Evolutionary conservation across 2,113 vertebrate species (phyloP), one percentile per base, ranked within the genome.

Genomic region (Cynoglossus semilaevis): DNA sequence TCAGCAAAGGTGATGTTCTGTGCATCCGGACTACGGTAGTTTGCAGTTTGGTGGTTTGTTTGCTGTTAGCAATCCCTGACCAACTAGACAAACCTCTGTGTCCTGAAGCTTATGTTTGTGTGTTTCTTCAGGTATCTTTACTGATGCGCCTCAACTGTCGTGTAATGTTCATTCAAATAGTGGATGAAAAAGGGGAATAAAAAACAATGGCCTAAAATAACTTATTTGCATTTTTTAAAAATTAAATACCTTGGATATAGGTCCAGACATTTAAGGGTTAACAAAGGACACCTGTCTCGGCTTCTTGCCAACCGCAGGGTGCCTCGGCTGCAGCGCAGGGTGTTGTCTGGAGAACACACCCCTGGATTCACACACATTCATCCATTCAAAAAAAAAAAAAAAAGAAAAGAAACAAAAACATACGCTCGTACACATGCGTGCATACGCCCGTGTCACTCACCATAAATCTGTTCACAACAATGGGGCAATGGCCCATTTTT

Each of bases 261-360:
- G 67, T 64, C 65, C 72, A 64, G 80, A 77, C 78, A 56, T 83
- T 87, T 67, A 68, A 77, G 83, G 82, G 81, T 83, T 85, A 87
- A 87, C 81, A 72, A 67, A 82, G 89, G 22, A 29, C 89, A 90
- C 87, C 87, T 88, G 87, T 87, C 84, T 76, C 53, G 58, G 73
- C 72, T 68, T 78, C 74, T 60, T 85, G 75, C 52, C 72, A 81
- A 77, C 81, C 78, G 48, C 70, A 62, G 88, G 84, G 84, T 79
- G 84, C 74, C 85, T 75, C 34, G 34, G 68, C 63, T 77, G 48
- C 42, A 45, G 54, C 60, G 47, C 55, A 58, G 60, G 46, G 38
- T 16, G 15, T 35, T 47, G 69, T 84, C 78, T 77, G 60, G 70
- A 66, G 55, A 76, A 63, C 56, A 43, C 43, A 60, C 43, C 40